Percentiles rank a stretch among this genome's conserved stretches.
These are phyloP conservation scores for Thaumetopoea pityocampa DNA, from an alignment of 1,140 invertebrate genomes.

Conservation along the genomic window DNA sequence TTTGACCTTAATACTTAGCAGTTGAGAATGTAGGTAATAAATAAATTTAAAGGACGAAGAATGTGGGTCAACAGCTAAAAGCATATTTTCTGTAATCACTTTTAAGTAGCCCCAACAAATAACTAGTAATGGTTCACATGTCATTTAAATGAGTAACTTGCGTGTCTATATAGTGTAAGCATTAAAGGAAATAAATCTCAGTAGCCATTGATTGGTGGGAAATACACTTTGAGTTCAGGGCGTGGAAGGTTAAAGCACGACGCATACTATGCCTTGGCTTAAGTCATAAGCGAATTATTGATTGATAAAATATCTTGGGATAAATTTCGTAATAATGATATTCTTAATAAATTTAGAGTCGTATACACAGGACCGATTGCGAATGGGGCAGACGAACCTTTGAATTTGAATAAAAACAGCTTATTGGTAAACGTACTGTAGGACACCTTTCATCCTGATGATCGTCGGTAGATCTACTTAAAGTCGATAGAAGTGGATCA, in stretches of 20 bases:
- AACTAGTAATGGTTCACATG: slow-evolving; percentile 11
- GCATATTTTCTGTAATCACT: slow-evolving; percentile 8
- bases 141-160: slow-evolving; percentile 5
- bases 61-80: slow-evolving; percentile 13
- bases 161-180: slow-evolving; percentile 4
- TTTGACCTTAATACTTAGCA: no score
- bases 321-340: not conserved
- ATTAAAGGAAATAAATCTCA: slow-evolving; percentile 24
- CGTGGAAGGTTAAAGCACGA: slow-evolving; percentile 15
- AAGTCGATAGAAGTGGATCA: no score
- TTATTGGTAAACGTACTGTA: no score
- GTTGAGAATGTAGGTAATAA: no score
- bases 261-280: not conserved
- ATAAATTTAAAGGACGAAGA: not conserved
- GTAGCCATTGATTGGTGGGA: slow-evolving; percentile 18
- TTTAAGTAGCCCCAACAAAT: slow-evolving; percentile 7
- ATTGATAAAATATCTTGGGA: not conserved
- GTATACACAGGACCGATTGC: not conserved
- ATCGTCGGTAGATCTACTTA: no score
- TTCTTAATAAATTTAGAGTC: not conserved
- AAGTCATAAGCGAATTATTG: not conserved
- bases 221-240: slow-evolving; percentile 14
- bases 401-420: no score
- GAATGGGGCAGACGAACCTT: no score
- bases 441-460: no score